Evolutionary conservation across 2,888 invertebrate genomes (phyloP).

Genomic region (Emmelina monodactyla): DNA sequence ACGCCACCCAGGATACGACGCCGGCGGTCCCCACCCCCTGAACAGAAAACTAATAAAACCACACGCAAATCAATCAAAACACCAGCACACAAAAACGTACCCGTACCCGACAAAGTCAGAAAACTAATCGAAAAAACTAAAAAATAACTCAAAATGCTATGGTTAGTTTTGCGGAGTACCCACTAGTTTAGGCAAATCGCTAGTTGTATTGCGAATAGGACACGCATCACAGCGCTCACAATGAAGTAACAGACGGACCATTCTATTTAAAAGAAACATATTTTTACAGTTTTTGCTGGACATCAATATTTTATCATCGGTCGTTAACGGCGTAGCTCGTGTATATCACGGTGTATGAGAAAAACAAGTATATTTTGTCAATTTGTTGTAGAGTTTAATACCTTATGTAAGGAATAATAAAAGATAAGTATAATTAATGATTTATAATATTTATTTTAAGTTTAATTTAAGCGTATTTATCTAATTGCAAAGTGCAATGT

Average conservation of each 20-base stretch:
- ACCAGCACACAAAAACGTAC: constrained; percentile 38
- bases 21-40: constrained; percentile 37
- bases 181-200: constrained; percentile 23
- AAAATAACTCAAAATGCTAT: constrained; percentile 17
- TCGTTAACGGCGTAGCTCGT: constrained; percentile 33
- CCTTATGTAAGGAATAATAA: too few species aligned
- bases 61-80: constrained; percentile 21
- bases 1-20: constrained; percentile 57
- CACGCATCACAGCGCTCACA: constrained; percentile 43
- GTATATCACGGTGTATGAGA: constrained; percentile 40
- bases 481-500: constrained; percentile 22
- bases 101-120: constrained; percentile 45
- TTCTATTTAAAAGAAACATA: constrained; percentile 47
- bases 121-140: constrained; percentile 33
- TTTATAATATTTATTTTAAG: neutral
- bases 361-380: constrained; percentile 49
- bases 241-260: constrained; percentile 53
- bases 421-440: constrained; percentile 11
- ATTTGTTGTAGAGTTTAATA: constrained; percentile 46
- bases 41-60: constrained; percentile 19
- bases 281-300: constrained; percentile 45
- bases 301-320: constrained; percentile 33
- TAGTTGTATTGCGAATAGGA: constrained; percentile 32
- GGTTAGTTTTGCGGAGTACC: too few species aligned
- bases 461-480: constrained; percentile 23